Evolutionary conservation across 2,113 vertebrate genomes (phyloP).

Genomic region (Amphiprion percula): DNA sequence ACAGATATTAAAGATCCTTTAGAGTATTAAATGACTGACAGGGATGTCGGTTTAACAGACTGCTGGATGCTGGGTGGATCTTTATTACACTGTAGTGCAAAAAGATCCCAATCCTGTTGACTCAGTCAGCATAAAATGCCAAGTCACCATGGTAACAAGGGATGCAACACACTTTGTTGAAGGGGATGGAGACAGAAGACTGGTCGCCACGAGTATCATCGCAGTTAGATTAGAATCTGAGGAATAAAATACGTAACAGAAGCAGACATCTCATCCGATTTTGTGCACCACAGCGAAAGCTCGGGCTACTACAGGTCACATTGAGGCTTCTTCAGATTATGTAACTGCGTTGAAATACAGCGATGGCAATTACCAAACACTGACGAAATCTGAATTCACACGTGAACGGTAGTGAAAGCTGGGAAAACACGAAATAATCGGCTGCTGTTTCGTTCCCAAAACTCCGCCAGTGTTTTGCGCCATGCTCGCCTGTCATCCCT

Average conservation of each 20-base stretch:
- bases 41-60: neutral
- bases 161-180: constrained; percentile 74
- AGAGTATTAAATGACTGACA: neutral
- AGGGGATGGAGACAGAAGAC: constrained; percentile 34
- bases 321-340: constrained; percentile 73
- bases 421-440: too few species aligned
- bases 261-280: constrained; percentile 31
- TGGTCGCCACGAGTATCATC: constrained; percentile 14
- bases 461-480: constrained; percentile 4
- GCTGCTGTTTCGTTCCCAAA: neutral
- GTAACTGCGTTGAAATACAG: constrained; percentile 71
- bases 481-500: neutral
- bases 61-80: constrained; percentile 19
- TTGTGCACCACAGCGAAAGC: constrained; percentile 35
- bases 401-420: neutral
- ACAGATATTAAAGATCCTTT: neutral
- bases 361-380: constrained; percentile 40
- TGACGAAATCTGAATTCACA: constrained; percentile 42
- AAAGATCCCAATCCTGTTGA: constrained; percentile 58
- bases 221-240: constrained; percentile 39
- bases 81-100: constrained; percentile 35
- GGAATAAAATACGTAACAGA: neutral
- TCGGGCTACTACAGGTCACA: constrained; percentile 60
- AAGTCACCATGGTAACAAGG: constrained; percentile 86
- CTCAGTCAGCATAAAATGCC: constrained; percentile 79